A percentile compares a stretch with the other conserved stretches of the same genome.
phyloP scores from a whole-genome alignment of 2,113 vertebrate genomes.

The Myiozetetes cayanensis region DNA sequence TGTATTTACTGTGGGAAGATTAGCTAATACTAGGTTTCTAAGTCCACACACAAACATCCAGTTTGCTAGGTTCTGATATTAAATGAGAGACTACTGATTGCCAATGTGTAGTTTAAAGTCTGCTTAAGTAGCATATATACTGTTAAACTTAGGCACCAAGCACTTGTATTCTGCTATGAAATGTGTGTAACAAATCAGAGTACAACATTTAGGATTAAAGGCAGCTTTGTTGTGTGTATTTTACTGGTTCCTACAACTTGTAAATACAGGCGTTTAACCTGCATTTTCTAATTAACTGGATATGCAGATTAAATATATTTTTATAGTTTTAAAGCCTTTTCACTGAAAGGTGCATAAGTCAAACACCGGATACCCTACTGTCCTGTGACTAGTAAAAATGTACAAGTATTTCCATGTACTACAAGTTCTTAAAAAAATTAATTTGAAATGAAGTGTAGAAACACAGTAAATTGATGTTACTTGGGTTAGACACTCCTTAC shows the following conservation, averaged over 20 bases:
- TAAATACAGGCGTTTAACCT: constrained; percentile 35
- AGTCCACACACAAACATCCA: constrained; percentile 56
- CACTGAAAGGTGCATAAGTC: constrained; percentile 8
- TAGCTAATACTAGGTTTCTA: constrained; percentile 50
- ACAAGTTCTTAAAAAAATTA: constrained; percentile 42
- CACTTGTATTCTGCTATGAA: constrained; percentile 62
- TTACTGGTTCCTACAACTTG: constrained; percentile 53
- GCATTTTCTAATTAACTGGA: constrained; percentile 21
- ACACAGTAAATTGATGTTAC: constrained; percentile 54
- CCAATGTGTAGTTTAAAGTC: constrained; percentile 50
- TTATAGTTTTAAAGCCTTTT: constrained; percentile 58
- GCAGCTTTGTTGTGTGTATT: constrained; percentile 67
- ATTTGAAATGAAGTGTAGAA: constrained; percentile 63
- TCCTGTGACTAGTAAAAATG: constrained; percentile 47
- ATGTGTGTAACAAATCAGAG: neutral
- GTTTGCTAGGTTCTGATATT: constrained; percentile 46
- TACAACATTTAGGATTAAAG: constrained; percentile 65
- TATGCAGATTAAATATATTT: constrained; percentile 46
- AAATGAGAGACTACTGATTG: constrained; percentile 51
- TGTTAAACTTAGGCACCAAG: constrained; percentile 66
- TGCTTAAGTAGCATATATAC: constrained; percentile 35
- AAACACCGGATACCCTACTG: constrained; percentile 26
- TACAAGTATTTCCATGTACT: constrained; percentile 36
- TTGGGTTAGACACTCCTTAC: constrained; percentile 64
- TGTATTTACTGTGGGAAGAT: constrained; percentile 41